Evolutionary conservation across 1,140 invertebrate species (phyloP).

Genomic region (Diachasma alloeum): DNA sequence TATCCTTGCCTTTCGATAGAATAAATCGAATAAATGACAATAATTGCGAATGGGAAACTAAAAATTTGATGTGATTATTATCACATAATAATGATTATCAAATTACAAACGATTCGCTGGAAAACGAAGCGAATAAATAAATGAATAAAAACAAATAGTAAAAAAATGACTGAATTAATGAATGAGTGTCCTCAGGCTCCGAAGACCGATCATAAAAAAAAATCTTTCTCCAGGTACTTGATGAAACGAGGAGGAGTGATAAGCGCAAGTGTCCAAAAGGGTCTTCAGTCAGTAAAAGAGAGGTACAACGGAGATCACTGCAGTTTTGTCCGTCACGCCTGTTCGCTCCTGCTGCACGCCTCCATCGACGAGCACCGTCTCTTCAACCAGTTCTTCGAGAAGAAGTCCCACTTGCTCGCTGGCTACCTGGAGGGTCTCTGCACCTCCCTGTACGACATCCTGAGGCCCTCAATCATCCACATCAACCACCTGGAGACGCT

Average conservation of each 20-base stretch:
- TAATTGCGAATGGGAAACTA: no score
- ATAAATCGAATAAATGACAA: no score
- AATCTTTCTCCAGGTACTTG: slow-evolving; percentile 69
- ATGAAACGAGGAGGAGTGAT: slow-evolving; percentile 77
- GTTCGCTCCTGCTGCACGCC: slow-evolving; percentile 88
- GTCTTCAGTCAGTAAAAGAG: slow-evolving; percentile 68
- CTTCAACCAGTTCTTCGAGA: slow-evolving; percentile 88
- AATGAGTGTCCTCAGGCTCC: no score
- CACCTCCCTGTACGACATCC: slow-evolving; percentile 88
- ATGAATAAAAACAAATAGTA: no score
- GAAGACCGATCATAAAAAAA: no score
- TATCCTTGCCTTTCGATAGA: no score
- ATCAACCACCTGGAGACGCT: slow-evolving; percentile 98
- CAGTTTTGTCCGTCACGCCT: slow-evolving; percentile 84
- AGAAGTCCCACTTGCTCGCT: slow-evolving; percentile 71
- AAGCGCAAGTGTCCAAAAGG: slow-evolving; percentile 78
- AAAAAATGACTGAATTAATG: no score
- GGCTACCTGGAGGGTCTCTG: slow-evolving; percentile 87
- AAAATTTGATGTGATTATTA: no score
- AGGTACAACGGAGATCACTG: slow-evolving; percentile 85
- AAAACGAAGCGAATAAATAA: no score
- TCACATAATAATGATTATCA: no score
- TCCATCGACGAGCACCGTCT: slow-evolving; percentile 92
- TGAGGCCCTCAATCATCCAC: slow-evolving; percentile 96
- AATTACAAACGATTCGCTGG: no score